A percentile compares a stretch with the other conserved stretches of the same genome.
phyloP scores from a whole-genome alignment of 2,113 vertebrate species.

The Poecile atricapillus region DNA sequence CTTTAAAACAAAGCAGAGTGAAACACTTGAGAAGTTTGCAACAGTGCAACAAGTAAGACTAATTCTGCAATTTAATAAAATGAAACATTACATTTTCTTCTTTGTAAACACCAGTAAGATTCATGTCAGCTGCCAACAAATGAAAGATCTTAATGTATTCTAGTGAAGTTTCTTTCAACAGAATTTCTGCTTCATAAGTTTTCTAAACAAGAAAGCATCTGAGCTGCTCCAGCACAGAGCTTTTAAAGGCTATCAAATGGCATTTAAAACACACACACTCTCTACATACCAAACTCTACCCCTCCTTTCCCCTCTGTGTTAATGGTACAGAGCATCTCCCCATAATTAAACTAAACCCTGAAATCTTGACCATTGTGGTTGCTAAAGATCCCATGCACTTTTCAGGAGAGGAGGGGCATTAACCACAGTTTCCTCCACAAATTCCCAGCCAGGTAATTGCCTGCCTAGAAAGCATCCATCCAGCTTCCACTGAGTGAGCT shows the following conservation, averaged over 20 bases:
- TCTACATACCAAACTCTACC: not conserved
- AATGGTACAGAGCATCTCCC: not conserved
- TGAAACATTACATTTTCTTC: not conserved
- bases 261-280: not conserved
- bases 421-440: slow-evolving; percentile 1
- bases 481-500: not conserved
- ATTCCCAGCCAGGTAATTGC: slow-evolving; percentile 30
- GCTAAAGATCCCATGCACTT: not conserved
- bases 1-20: not conserved
- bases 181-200: slow-evolving; percentile 36
- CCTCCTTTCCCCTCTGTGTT: not conserved
- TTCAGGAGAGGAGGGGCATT: not conserved
- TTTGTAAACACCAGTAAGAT: not conserved
- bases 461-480: not conserved
- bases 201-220: slow-evolving; percentile 17
- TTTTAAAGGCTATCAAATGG: slow-evolving; percentile 23
- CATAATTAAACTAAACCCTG: slow-evolving; percentile 27
- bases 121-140: not conserved
- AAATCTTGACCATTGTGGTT: not conserved
- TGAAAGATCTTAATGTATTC: not conserved
- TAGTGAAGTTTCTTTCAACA: slow-evolving; percentile 20
- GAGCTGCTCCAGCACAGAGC: not conserved
- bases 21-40: not conserved
- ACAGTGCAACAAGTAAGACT: not conserved
- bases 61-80: not conserved